Evolutionary conservation across 2,888 invertebrate genomes (phyloP).

Genomic region (Eupithecia dodoneata): DNA sequence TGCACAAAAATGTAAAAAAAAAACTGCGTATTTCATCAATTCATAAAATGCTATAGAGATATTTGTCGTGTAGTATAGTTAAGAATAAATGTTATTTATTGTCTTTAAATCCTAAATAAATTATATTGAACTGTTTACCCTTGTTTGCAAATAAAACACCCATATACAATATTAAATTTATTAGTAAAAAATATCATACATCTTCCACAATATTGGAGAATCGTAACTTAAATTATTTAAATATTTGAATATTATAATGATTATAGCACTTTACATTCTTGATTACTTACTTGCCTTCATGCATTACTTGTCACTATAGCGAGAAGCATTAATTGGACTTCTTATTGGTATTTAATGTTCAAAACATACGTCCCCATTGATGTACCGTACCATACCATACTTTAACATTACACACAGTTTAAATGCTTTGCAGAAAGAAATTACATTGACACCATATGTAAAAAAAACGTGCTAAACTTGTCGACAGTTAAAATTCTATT

Average conservation of each 20-base stretch:
- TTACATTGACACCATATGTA: slow-evolving; percentile 40
- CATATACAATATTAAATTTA: slow-evolving; percentile 82
- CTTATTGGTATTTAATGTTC: slow-evolving; percentile 46
- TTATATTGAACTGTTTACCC: slow-evolving; percentile 47
- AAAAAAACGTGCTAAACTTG: slow-evolving; percentile 1
- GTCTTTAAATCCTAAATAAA: slow-evolving; percentile 34
- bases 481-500: slow-evolving; percentile 60
- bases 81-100: slow-evolving; percentile 38
- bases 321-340: slow-evolving; percentile 69
- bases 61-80: slow-evolving; percentile 10
- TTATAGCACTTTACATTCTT: slow-evolving; percentile 80
- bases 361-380: slow-evolving; percentile 55
- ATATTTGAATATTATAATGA: slow-evolving; percentile 81
- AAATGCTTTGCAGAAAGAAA: slow-evolving; percentile 72
- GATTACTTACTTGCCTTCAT: slow-evolving; percentile 71
- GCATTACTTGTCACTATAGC: slow-evolving; percentile 75
- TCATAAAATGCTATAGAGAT: slow-evolving; percentile 6
- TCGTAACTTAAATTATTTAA: slow-evolving; percentile 82
- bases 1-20: not conserved
- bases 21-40: not conserved
- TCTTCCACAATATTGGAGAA: slow-evolving; percentile 85
- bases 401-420: slow-evolving; percentile 69
- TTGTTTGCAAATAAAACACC: slow-evolving; percentile 62
- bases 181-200: slow-evolving; percentile 85
- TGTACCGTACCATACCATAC: slow-evolving; percentile 52